Percentiles rank a stretch among this genome's conserved stretches.
Evolutionary conservation across 2,797 vertebrate genomes (phyloP).

Genomic region (Scomberomorus guttatus): DNA sequence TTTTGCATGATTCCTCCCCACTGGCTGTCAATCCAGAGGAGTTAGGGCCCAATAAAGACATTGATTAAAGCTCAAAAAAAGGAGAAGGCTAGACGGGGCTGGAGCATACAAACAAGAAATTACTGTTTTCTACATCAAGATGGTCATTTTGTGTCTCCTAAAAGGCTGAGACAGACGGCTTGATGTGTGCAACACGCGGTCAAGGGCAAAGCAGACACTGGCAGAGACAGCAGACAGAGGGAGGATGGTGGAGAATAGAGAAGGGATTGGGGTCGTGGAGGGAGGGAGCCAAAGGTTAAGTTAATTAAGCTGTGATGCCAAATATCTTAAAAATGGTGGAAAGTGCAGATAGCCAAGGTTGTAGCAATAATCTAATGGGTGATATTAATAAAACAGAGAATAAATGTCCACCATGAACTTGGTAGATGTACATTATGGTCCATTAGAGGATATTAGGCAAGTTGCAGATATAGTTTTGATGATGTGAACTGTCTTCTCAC

Average conservation of each 20-base stretch:
- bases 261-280: neutral
- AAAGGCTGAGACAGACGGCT: slow-evolving; percentile 33
- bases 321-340: slow-evolving; percentile 53
- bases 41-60: slow-evolving; percentile 1
- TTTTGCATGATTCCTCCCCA: slow-evolving; percentile 22
- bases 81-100: neutral
- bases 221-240: slow-evolving; percentile 35
- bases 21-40: slow-evolving; percentile 11
- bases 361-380: slow-evolving; percentile 67
- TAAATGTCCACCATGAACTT: slow-evolving; percentile 28
- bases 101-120: slow-evolving; percentile 3
- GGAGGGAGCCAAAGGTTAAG: slow-evolving; percentile 63
- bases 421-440: slow-evolving; percentile 1
- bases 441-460: slow-evolving; percentile 14
- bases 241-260: slow-evolving; percentile 47
- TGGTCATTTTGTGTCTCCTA: slow-evolving; percentile 30
- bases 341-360: slow-evolving; percentile 35
- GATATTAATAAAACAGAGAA: slow-evolving; percentile 30
- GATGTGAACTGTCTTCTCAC: neutral
- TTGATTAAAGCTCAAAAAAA: slow-evolving; percentile 14
- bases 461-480: neutral
- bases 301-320: slow-evolving; percentile 61
- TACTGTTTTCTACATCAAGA: neutral
- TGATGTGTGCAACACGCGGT: slow-evolving; percentile 24
- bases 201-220: slow-evolving; percentile 66